phyloP scores from a whole-genome alignment of 2,797 vertebrate genomes.

The Pogoniulus pusillus region DNA sequence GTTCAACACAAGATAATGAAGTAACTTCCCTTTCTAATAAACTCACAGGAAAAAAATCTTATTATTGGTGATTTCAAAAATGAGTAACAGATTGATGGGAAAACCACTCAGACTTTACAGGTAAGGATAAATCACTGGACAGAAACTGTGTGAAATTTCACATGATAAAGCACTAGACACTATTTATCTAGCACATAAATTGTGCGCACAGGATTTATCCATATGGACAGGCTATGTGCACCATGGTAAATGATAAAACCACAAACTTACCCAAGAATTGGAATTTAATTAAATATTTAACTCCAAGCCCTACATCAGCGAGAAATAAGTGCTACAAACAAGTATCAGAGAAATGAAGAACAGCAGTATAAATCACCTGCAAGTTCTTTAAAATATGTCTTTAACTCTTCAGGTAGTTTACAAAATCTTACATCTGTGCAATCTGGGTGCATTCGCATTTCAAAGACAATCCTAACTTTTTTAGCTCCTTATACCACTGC shows the following conservation, averaged over 20 bases:
- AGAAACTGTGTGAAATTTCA: background rate
- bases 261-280: background rate
- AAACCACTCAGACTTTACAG: background rate
- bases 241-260: background rate
- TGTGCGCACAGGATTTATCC: background rate
- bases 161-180: background rate
- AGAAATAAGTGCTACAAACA: background rate
- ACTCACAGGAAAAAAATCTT: background rate
- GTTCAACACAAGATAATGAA: background rate
- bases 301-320: background rate
- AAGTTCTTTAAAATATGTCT: background rate
- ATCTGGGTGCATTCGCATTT: background rate
- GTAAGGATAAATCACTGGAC: background rate
- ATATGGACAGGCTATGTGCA: background rate
- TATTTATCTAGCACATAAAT: background rate
- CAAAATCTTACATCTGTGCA: background rate
- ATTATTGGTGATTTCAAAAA: background rate
- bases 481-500: background rate
- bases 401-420: background rate
- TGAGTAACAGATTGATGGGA: background rate
- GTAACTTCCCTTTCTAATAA: background rate
- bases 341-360: background rate
- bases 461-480: conserved; percentile 25
- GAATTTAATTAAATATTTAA: conserved; percentile 1
- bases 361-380: background rate